Evolutionary conservation across 2,797 vertebrate genomes (phyloP).

Genomic region (Erithacus rubecula): DNA sequence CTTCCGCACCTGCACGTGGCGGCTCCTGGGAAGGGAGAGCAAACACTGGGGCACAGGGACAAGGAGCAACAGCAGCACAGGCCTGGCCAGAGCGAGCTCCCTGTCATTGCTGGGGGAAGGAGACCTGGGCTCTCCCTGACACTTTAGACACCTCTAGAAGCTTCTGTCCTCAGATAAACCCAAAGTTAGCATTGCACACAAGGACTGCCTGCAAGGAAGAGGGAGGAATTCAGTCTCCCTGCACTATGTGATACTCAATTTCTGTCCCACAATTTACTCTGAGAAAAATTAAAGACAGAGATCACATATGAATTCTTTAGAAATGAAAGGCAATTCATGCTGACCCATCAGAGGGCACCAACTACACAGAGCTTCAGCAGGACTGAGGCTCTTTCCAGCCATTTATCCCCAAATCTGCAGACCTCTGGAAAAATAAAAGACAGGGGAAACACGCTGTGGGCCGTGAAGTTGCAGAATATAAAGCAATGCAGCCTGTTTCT

Average conservation of each 20-base stretch:
- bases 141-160: background rate
- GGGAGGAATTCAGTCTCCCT: background rate
- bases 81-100: background rate
- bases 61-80: too few relatives aligned
- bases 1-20: too few relatives aligned
- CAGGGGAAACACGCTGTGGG: too few relatives aligned
- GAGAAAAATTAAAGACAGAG: background rate
- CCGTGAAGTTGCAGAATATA: too few relatives aligned
- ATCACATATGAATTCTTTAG: background rate
- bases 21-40: too few relatives aligned
- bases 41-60: too few relatives aligned
- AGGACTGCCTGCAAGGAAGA: background rate
- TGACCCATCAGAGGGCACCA: background rate
- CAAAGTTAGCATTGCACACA: background rate
- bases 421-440: too few relatives aligned
- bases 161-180: too few relatives aligned
- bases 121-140: rapidly evolving
- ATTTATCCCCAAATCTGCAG: too few relatives aligned
- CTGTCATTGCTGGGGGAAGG: background rate
- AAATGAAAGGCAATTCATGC: background rate
- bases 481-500: too few relatives aligned
- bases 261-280: background rate
- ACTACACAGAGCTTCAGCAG: too few relatives aligned
- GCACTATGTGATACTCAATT: background rate
- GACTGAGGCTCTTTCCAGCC: too few relatives aligned